phyloP scores from a whole-genome alignment of 2,113 vertebrate species.

The Pygoscelis adeliae region DNA sequence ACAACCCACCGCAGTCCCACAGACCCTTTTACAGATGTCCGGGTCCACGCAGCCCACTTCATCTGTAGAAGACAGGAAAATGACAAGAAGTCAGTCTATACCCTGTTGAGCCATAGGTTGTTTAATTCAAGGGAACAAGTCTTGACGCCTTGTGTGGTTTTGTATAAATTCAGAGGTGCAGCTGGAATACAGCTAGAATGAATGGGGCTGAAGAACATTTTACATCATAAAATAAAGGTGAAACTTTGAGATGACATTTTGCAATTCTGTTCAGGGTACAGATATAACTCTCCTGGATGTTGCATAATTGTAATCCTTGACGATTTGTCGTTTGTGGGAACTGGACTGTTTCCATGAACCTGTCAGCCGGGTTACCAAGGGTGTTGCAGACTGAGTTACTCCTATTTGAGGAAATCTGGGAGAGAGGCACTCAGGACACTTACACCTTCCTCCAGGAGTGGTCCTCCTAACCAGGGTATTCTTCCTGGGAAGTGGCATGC shows the following conservation, averaged over 20 bases:
- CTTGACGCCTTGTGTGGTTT: background rate
- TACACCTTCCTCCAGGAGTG: background rate
- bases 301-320: background rate
- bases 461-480: background rate
- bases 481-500: background rate
- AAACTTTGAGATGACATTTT: background rate
- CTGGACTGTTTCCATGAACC: background rate
- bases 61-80: slow-evolving; percentile 73
- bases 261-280: background rate
- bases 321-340: background rate
- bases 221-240: background rate
- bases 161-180: background rate
- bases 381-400: background rate
- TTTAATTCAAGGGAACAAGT: background rate
- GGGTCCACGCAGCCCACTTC: slow-evolving; percentile 93
- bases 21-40: slow-evolving; percentile 79
- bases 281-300: background rate
- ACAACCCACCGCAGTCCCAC: slow-evolving; percentile 88
- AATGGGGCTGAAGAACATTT: background rate
- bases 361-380: background rate
- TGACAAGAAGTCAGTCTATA: background rate
- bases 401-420: background rate
- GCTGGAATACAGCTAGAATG: background rate
- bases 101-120: accelerated
- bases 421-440: background rate